These are phyloP conservation scores for Brassicogethes aeneus DNA, from an alignment of 2,888 invertebrate species.

Conservation along the genomic window DNA sequence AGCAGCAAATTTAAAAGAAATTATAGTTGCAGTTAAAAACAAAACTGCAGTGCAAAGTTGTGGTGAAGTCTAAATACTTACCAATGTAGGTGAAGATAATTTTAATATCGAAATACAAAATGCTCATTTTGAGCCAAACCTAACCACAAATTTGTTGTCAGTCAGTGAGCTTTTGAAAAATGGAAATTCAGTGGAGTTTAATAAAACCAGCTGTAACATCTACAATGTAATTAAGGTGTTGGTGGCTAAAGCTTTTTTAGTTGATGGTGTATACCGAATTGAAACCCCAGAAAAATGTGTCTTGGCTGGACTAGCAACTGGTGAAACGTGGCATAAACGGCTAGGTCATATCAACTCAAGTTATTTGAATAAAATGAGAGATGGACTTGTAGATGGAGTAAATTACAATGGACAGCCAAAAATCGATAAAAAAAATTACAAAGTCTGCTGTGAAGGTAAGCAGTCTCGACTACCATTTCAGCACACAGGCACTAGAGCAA, in stretches of 20 bases:
- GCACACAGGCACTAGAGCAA: neutral
- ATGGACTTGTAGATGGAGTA: neutral
- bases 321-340: no score
- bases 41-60: no score
- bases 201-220: neutral
- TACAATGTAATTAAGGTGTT: neutral
- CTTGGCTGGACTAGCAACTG: no score
- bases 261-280: neutral
- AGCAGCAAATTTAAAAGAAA: no score
- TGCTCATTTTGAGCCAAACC: no score
- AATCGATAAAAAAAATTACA: conserved; percentile 1
- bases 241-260: neutral
- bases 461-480: no score
- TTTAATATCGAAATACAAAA: neutral
- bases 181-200: neutral
- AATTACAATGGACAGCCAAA: neutral
- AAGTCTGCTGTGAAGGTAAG: neutral
- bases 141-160: neutral
- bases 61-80: no score
- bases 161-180: neutral
- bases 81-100: neutral
- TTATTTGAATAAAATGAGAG: neutral
- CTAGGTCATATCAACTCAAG: no score
- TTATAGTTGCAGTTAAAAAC: no score
- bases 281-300: neutral